phyloP scores from a whole-genome alignment of 92 coral and sea anemone species.

The Hydrozoanthus gracilis region DNA sequence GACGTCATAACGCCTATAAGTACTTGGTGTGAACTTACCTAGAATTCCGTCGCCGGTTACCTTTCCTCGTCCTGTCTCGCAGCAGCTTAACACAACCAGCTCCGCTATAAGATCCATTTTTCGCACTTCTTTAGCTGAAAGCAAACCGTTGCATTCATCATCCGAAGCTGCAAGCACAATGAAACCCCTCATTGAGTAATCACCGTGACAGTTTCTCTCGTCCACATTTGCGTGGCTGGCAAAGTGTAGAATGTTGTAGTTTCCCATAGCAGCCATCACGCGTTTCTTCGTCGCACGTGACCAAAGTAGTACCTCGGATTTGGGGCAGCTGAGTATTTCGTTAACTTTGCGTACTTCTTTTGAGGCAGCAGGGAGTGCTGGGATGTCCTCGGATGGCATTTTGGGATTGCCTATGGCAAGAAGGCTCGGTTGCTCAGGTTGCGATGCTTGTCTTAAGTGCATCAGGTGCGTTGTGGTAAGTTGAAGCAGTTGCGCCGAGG shows the following conservation, averaged over 20 bases:
- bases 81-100: slow-evolving; percentile 76
- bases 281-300: slow-evolving; percentile 53
- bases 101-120: slow-evolving; percentile 61
- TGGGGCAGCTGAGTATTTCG: slow-evolving; percentile 48
- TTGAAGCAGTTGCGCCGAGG: slow-evolving; percentile 62
- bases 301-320: slow-evolving; percentile 52
- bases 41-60: slow-evolving; percentile 75
- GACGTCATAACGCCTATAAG: too few relatives aligned
- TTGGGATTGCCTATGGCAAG: slow-evolving; percentile 74
- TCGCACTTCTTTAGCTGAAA: slow-evolving; percentile 70
- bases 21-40: slow-evolving; percentile 42
- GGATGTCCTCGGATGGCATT: slow-evolving; percentile 60
- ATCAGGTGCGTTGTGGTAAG: slow-evolving; percentile 33
- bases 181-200: slow-evolving; percentile 64
- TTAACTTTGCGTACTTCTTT: slow-evolving; percentile 65
- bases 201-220: slow-evolving; percentile 61
- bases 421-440: slow-evolving; percentile 48
- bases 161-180: slow-evolving; percentile 61
- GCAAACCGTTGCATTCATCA: slow-evolving; percentile 58
- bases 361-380: slow-evolving; percentile 60
- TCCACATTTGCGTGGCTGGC: slow-evolving; percentile 70
- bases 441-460: slow-evolving; percentile 4
- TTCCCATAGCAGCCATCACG: slow-evolving; percentile 59
- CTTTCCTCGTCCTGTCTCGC: slow-evolving; percentile 69
- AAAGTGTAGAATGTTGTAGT: slow-evolving; percentile 59